Evolutionary conservation across 2,797 vertebrate species (phyloP).

Genomic region (Macrochelys suwanniensis): DNA sequence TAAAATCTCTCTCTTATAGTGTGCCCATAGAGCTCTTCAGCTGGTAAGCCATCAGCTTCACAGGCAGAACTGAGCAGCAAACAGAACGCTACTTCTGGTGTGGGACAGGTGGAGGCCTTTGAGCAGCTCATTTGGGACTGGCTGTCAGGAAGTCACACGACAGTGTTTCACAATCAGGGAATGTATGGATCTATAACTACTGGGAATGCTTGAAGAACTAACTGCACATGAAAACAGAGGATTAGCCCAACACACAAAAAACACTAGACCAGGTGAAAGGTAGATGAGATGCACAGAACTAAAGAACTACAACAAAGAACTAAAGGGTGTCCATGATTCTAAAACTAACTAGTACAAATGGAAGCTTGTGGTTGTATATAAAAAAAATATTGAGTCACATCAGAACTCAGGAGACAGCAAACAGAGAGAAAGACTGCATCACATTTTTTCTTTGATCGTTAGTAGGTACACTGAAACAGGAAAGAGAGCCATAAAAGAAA

Average conservation of each 20-base stretch:
- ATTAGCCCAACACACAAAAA: neutral
- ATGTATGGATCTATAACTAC: neutral
- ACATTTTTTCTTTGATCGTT: conserved; percentile 6
- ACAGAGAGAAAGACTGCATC: conserved; percentile 5
- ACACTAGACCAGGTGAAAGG: neutral
- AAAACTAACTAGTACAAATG: neutral
- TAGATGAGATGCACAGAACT: neutral
- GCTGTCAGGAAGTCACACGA: neutral
- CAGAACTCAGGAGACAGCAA: neutral
- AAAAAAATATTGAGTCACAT: neutral
- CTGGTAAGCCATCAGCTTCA: neutral
- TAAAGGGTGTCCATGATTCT: neutral
- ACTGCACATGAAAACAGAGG: neutral
- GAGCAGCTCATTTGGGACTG: neutral
- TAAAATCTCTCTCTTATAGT: neutral
- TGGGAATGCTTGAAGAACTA: conserved; percentile 17
- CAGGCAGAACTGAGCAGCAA: neutral
- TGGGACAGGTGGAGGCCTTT: neutral
- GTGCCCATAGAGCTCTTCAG: neutral
- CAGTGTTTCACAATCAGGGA: neutral
- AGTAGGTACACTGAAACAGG: neutral
- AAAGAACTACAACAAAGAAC: neutral
- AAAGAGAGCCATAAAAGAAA: neutral
- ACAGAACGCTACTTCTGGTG: neutral
- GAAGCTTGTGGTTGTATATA: neutral